These are phyloP conservation scores for Dynastes maya DNA, from an alignment of 2,888 invertebrate species.

Conservation along the genomic window DNA sequence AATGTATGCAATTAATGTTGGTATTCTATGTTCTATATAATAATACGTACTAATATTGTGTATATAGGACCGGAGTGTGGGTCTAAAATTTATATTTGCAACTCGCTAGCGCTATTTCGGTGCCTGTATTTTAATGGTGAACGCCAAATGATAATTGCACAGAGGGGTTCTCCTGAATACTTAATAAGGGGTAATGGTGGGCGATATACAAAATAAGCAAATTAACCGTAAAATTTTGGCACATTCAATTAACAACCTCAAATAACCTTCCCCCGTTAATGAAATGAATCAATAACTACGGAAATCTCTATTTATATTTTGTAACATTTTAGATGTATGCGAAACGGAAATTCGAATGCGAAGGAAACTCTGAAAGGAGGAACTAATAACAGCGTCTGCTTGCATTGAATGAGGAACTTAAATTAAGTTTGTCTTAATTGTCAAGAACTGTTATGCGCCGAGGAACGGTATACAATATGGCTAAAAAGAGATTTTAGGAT, in stretches of 20 bases:
- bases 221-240: conserved; percentile 23
- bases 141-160: conserved; percentile 4
- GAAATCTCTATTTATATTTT: conserved; percentile 18
- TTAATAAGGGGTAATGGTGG: neutral
- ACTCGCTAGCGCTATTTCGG: neutral
- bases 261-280: conserved; percentile 1
- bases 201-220: conserved; percentile 12
- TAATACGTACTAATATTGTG: no score
- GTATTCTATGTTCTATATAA: no score
- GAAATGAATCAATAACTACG: conserved; percentile 21
- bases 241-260: conserved; percentile 30
- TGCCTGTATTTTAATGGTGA: neutral
- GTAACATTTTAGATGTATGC: neutral
- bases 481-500: neutral
- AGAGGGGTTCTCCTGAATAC: conserved; percentile 20
- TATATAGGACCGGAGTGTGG: neutral
- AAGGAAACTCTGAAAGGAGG: neutral
- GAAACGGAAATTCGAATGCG: neutral
- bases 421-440: neutral
- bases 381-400: neutral
- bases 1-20: no score
- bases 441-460: neutral
- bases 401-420: neutral
- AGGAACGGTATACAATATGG: neutral
- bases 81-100: conserved; percentile 6